Evolutionary conservation across 2,888 invertebrate genomes (phyloP), one percentile per base, ranked within the genome.

Genomic region (Lasioglossum villosulum): DNA sequence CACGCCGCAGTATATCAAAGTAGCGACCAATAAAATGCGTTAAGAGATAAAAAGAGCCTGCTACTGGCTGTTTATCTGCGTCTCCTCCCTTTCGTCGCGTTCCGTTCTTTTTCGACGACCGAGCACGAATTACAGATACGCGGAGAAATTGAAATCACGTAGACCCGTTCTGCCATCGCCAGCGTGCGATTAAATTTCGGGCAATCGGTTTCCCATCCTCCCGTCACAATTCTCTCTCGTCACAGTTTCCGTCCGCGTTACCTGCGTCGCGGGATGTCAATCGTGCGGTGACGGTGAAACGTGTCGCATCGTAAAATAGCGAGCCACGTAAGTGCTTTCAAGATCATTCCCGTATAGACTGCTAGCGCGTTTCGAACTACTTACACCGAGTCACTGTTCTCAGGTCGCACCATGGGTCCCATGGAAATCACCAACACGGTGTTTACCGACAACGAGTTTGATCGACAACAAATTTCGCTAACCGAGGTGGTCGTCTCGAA

Each of bases 121-220:
- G 12, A 12, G 70, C 37, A 56, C 74, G 27, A 56, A 16, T 8
- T 2, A 0, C 34, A 30, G 75, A 14, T 30, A 34, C n/a, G 12
- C 37, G 66, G 34, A n/a, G 39, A 34, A 30, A 66, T 76, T 66
- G 34, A 16, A 74, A 70, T 70, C 70, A 39, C 70, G 70, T 70
- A 68, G 66, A 23, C 39, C 39, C 37, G 23, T 19, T 34, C 52
- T 52, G 10, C 23, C 52, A n/a, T 1, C n/a, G 68, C n/a, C 2
- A 23, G 19, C 45, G 4, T 14, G 66, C 71, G 75, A 72, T 30
- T 71, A 70, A 74, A 71, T 81, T 63, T 75, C 68, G 52, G 19
- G 72, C 23, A 34, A n/a, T 39, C 68, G 66, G 66, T 37, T 68
- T 34, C 66, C 19, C 66, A n/a, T 56, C 4, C 37, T 34, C 66